A percentile compares a stretch with the other conserved stretches of the same genome.
phyloP scores from a whole-genome alignment of 2,797 vertebrate genomes.

The Melanotaenia maccullochi region DNA sequence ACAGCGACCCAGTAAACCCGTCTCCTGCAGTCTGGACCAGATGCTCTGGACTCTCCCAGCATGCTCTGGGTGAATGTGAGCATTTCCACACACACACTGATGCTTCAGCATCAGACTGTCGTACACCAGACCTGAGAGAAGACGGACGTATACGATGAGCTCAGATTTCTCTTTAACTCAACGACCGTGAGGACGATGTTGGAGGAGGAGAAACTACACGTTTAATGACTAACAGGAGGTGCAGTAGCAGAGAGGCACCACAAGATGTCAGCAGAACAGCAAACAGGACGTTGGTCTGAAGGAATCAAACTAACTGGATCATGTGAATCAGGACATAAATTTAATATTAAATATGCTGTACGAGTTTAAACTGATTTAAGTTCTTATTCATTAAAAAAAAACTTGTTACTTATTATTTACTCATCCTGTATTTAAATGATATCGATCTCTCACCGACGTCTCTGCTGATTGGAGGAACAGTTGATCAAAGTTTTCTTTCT shows the following conservation, averaged over 20 bases:
- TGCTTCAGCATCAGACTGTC: constrained; percentile 98
- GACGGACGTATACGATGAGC: too few relatives aligned
- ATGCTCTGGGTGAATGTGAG: constrained; percentile 94
- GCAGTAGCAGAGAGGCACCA: constrained; percentile 28
- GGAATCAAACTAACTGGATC: too few relatives aligned
- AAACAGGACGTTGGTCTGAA: too few relatives aligned
- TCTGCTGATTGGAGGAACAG: too few relatives aligned
- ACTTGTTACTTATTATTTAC: too few relatives aligned
- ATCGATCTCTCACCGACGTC: too few relatives aligned
- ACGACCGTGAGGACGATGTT: background rate
- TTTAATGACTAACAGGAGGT: background rate
- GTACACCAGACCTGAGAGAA: constrained; percentile 88
- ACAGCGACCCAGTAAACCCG: constrained; percentile 90
- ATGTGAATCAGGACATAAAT: too few relatives aligned
- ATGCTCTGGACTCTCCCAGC: constrained; percentile 97
- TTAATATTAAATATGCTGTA: too few relatives aligned
- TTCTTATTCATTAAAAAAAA: too few relatives aligned
- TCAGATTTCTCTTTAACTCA: background rate
- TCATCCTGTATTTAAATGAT: too few relatives aligned
- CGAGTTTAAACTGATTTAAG: too few relatives aligned
- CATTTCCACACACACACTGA: constrained; percentile 95
- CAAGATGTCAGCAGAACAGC: constrained; percentile 37
- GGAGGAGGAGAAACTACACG: background rate
- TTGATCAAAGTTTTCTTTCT: too few relatives aligned
- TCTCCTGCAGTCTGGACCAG: constrained; percentile 97